Evolutionary conservation across 2,113 vertebrate species (phyloP).

Genomic region (Menura novaehollandiae): DNA sequence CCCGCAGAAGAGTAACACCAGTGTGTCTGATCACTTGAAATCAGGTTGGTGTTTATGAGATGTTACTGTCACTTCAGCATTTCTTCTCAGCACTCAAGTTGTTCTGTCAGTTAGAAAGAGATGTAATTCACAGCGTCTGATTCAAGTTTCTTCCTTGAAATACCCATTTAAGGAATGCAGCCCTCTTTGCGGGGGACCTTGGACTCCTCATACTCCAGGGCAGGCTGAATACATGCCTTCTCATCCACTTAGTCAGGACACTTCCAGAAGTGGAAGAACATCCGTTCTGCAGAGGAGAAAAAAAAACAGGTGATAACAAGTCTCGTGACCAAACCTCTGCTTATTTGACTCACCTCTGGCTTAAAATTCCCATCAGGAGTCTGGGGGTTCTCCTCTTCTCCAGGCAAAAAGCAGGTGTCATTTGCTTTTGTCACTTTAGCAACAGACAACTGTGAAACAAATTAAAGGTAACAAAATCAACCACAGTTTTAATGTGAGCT

Average conservation of each 20-base stretch:
- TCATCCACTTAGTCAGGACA: too few relatives aligned
- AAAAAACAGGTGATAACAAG: not conserved
- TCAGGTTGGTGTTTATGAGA: not conserved
- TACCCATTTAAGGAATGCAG: rapidly evolving
- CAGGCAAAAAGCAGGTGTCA: rapidly evolving
- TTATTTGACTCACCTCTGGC: not conserved
- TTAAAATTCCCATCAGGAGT: not conserved
- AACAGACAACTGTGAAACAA: not conserved
- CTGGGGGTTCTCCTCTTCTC: not conserved
- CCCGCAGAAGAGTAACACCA: not conserved
- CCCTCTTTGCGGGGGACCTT: rapidly evolving
- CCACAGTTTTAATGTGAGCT: not conserved
- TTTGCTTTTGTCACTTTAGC: not conserved
- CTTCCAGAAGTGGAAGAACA: not conserved
- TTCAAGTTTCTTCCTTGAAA: not conserved
- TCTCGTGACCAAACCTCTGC: not conserved
- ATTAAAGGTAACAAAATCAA: not conserved
- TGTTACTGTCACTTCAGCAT: not conserved
- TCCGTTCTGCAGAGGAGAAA: not conserved
- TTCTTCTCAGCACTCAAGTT: not conserved
- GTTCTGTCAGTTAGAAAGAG: not conserved
- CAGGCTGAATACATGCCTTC: not conserved
- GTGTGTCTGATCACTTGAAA: not conserved
- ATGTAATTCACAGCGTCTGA: not conserved
- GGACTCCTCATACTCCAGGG: not conserved